Percentiles rank a stretch among this genome's conserved stretches.
These are phyloP conservation scores for Cheilosia grossa DNA, from an alignment of 2,888 invertebrate genomes.

Conservation along the genomic window DNA sequence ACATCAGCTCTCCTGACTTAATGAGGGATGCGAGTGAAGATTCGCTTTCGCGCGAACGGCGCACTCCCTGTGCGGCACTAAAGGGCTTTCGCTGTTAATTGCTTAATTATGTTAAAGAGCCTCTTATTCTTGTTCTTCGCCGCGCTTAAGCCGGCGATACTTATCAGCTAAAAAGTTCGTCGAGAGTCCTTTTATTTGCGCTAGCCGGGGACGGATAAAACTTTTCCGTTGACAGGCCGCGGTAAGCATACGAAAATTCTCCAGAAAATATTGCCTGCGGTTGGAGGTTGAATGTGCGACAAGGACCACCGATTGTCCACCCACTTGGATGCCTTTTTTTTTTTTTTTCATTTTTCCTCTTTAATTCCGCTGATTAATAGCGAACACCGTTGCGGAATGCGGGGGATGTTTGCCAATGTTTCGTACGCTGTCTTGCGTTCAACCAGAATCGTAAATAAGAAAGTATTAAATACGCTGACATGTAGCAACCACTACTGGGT, in stretches of 20 bases:
- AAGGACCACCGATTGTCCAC: constrained; percentile 20
- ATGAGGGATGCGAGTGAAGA: constrained; percentile 65
- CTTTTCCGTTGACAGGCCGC: constrained; percentile 59
- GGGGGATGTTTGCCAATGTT: constrained; percentile 36
- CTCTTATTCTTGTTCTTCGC: constrained; percentile 57
- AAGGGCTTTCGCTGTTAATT: constrained; percentile 77
- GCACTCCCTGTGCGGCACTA: constrained; percentile 69
- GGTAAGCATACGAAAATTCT: constrained; percentile 36
- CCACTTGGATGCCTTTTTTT: constrained; percentile 11
- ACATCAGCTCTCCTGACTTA: constrained; percentile 58
- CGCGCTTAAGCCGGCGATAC: constrained; percentile 48
- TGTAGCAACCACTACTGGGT: constrained; percentile 52
- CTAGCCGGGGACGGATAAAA: constrained; percentile 26
- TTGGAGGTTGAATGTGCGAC: constrained; percentile 9
- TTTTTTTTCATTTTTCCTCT: not conserved
- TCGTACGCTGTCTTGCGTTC: constrained; percentile 61
- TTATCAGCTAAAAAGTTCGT: constrained; percentile 66
- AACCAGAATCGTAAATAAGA: constrained; percentile 64
- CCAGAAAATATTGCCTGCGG: constrained; percentile 44
- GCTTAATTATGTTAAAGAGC: constrained; percentile 78
- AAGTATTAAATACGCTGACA: constrained; percentile 49
- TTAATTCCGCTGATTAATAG: constrained; percentile 51
- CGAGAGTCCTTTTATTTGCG: constrained; percentile 44
- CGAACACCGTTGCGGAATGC: constrained; percentile 34
- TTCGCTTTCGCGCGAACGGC: constrained; percentile 33